These are phyloP conservation scores for Drosophila conformis DNA, from an alignment of 2,888 invertebrate genomes.

Conservation along the genomic window DNA sequence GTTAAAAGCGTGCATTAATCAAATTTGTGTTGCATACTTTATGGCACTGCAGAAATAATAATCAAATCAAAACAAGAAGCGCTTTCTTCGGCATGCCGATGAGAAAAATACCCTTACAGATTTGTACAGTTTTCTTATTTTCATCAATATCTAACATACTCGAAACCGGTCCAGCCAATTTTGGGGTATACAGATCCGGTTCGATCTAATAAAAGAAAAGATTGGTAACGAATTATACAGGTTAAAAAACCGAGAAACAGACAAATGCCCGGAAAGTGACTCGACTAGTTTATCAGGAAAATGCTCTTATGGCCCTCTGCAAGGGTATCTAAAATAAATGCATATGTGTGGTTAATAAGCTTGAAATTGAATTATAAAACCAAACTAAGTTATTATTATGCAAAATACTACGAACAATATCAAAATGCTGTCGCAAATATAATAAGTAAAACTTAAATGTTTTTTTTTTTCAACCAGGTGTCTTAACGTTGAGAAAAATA, in stretches of 20 bases:
- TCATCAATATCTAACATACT: slow-evolving; percentile 6
- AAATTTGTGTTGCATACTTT: slow-evolving; percentile 56
- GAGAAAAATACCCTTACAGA: slow-evolving; percentile 10
- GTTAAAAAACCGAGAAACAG: slow-evolving; percentile 14
- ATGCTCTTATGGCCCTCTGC: slow-evolving; percentile 8
- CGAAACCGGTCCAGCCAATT: slow-evolving; percentile 11
- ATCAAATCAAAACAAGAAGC: slow-evolving; percentile 16
- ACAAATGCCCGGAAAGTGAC: slow-evolving; percentile 1
- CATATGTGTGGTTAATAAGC: slow-evolving; percentile 20
- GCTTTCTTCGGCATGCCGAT: slow-evolving; percentile 22
- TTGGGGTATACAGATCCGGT: slow-evolving; percentile 10
- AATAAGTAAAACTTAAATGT: slow-evolving; percentile 15
- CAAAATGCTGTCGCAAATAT: slow-evolving; percentile 25
- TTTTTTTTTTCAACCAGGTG: slow-evolving; percentile 20
- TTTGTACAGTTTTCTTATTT: not conserved
- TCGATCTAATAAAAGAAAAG: slow-evolving; percentile 12
- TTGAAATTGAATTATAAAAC: slow-evolving; percentile 16
- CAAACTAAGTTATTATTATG: slow-evolving; percentile 15
- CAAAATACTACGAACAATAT: slow-evolving; percentile 26
- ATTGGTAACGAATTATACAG: slow-evolving; percentile 7
- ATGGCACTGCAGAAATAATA: slow-evolving; percentile 54
- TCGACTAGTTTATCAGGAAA: not conserved
- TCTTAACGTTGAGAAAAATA: slow-evolving; percentile 6
- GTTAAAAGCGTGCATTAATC: slow-evolving; percentile 57
- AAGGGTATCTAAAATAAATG: slow-evolving; percentile 22